Evolutionary conservation across 2,113 vertebrate species (phyloP).

Genomic region (Todiramphus chloris): DNA sequence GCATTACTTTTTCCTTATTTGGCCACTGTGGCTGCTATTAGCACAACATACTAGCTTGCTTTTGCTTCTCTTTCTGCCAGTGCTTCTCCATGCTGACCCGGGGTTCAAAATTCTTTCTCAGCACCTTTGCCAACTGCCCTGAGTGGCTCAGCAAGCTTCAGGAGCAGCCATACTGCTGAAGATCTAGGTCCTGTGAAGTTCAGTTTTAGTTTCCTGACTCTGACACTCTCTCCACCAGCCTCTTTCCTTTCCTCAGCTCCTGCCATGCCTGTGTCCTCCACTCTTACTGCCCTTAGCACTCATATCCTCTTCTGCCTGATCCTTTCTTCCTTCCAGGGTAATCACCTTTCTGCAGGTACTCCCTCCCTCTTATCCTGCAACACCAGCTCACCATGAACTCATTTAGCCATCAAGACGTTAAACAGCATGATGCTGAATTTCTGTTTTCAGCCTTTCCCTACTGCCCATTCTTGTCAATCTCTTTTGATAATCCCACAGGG

Average conservation of each 20-base stretch:
- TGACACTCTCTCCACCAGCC: neutral
- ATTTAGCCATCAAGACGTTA: neutral
- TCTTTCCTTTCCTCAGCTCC: neutral
- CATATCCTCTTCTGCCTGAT: fast-evolving
- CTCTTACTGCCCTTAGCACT: neutral
- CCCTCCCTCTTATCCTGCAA: neutral
- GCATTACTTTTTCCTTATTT: neutral
- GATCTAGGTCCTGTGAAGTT: neutral
- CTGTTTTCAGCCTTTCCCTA: neutral
- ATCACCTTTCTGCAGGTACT: fast-evolving
- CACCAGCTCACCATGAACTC: neutral
- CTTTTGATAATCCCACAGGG: neutral
- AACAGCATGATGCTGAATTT: neutral
- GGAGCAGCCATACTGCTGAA: neutral
- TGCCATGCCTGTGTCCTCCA: neutral
- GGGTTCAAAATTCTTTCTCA: neutral
- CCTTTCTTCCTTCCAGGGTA: neutral
- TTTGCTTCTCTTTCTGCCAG: neutral
- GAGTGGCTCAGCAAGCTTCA: neutral
- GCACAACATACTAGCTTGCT: neutral
- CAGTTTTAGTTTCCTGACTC: neutral
- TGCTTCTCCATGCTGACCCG: neutral
- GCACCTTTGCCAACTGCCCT: neutral
- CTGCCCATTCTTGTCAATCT: neutral
- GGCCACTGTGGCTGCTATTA: neutral